A percentile compares a stretch with the other conserved stretches of the same genome.
These are phyloP conservation scores for Iselma pallidipennis DNA, from an alignment of 2,888 invertebrate species.

Conservation along the genomic window DNA sequence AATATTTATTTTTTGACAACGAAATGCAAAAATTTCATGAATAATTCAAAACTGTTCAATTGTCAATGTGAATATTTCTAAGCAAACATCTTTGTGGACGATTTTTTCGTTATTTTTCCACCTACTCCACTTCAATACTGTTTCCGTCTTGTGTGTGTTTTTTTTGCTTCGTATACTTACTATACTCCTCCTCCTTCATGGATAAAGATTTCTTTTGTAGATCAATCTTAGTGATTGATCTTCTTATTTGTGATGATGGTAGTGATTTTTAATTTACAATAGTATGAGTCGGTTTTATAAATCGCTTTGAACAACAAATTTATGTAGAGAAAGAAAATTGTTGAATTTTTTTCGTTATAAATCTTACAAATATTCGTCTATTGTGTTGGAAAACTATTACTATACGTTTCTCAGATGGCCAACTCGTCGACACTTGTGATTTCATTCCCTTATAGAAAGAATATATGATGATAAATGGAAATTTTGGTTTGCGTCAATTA, in stretches of 20 bases:
- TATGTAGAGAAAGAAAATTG: background rate
- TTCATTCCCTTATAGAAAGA: background rate
- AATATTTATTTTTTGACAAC: background rate
- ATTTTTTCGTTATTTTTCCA: too few species aligned
- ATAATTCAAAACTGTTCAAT: background rate
- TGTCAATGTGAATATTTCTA: background rate
- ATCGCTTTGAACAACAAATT: background rate
- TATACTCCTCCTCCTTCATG: too few species aligned
- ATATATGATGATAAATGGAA: too few species aligned
- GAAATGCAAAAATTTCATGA: background rate
- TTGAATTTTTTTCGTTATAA: background rate
- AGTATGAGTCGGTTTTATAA: background rate
- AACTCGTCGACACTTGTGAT: background rate
- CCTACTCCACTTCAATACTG: background rate
- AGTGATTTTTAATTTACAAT: background rate
- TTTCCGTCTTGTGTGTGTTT: too few species aligned
- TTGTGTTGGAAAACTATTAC: background rate
- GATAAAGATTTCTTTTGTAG: background rate
- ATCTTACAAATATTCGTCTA: background rate
- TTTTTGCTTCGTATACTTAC: too few species aligned
- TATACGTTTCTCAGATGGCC: background rate
- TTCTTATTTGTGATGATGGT: background rate
- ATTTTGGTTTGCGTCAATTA: background rate
- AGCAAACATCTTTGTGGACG: too few species aligned
- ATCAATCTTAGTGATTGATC: background rate